Percentiles rank a stretch among this genome's conserved stretches.
These are phyloP conservation scores for Aleadryas rufinucha DNA, from an alignment of 2,113 vertebrate genomes.

Conservation along the genomic window DNA sequence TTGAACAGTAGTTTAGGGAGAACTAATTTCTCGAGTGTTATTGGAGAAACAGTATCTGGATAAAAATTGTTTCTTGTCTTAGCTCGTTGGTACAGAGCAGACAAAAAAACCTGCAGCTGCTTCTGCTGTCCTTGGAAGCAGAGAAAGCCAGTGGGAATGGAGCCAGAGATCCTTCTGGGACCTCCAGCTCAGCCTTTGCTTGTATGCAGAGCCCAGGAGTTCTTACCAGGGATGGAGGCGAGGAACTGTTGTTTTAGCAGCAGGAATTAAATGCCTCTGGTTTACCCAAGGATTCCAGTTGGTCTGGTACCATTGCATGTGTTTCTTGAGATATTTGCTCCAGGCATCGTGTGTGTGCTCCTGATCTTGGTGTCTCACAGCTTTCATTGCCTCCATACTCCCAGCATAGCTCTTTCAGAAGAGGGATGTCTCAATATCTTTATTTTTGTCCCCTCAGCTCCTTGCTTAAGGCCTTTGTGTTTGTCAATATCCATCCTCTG, in stretches of 20 bases:
- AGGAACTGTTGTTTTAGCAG: background rate
- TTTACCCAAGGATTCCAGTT: background rate
- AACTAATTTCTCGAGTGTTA: conserved; percentile 1
- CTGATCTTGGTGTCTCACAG: background rate
- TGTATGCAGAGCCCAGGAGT: background rate
- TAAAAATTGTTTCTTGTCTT: background rate
- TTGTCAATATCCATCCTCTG: background rate
- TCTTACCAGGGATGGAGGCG: background rate
- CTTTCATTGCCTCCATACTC: background rate
- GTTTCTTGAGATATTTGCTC: background rate
- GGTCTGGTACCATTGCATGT: background rate
- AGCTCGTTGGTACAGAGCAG: background rate
- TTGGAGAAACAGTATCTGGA: background rate
- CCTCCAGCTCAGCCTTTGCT: background rate
- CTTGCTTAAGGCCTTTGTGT: background rate
- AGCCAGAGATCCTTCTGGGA: background rate
- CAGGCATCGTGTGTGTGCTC: background rate
- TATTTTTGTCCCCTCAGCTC: background rate
- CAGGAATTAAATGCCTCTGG: background rate
- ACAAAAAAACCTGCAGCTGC: background rate
- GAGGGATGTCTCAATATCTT: background rate
- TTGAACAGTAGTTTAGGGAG: conserved; percentile 16
- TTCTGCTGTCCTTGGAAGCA: background rate
- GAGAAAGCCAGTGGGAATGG: background rate
- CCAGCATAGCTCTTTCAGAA: background rate